Percentiles rank a stretch among this genome's conserved stretches.
These are phyloP conservation scores for Muntiacus muntjak DNA, from an alignment of 2,113 vertebrate genomes.

Conservation along the genomic window DNA sequence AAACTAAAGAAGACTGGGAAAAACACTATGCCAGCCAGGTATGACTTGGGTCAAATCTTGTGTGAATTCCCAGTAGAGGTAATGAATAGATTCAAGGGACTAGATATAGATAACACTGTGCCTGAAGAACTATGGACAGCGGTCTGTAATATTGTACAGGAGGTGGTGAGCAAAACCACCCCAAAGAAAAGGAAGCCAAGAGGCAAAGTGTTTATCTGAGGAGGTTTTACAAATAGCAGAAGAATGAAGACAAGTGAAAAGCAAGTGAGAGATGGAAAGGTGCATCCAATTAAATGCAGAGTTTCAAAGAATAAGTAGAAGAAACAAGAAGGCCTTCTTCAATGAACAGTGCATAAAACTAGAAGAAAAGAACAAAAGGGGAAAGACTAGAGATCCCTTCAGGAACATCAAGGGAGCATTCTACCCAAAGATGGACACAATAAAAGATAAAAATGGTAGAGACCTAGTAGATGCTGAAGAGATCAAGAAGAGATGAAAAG, in stretches of 20 bases:
- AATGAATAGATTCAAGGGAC: neutral
- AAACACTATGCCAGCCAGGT: neutral
- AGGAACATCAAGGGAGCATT: neutral
- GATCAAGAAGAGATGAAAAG: neutral
- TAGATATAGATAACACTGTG: neutral
- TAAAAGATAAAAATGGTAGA: neutral
- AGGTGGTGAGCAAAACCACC: neutral
- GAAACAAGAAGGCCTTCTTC: neutral
- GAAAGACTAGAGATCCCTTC: neutral
- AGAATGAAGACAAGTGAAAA: neutral
- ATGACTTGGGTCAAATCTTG: neutral
- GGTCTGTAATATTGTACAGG: neutral
- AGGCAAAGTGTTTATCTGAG: neutral
- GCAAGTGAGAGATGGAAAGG: neutral
- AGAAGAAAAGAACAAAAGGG: neutral
- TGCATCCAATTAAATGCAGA: neutral
- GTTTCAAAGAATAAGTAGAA: neutral
- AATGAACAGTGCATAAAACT: neutral
- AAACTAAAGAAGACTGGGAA: neutral
- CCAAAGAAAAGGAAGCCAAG: neutral
- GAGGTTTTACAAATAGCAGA: neutral
- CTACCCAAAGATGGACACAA: neutral
- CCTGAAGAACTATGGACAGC: neutral
- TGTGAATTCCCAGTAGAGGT: neutral
- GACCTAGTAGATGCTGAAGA: neutral